Evolutionary conservation across 2,113 vertebrate species (phyloP).

Genomic region (Oophaga pumilio): DNA sequence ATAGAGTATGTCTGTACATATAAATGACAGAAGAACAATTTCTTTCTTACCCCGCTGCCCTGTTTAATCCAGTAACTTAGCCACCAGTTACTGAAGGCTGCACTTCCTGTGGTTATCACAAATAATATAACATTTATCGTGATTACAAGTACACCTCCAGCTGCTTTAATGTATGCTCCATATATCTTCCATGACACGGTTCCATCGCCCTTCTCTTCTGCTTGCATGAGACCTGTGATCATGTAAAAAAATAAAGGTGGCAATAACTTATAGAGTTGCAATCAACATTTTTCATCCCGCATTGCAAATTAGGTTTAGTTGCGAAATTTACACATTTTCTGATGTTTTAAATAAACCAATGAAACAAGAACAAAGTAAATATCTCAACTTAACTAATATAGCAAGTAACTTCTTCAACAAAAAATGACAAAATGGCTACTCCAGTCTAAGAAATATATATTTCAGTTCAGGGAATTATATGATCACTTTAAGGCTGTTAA

Average conservation of each 20-base stretch:
- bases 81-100: conserved; percentile 82
- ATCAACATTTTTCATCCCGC: no score
- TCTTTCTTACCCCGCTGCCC: conserved; percentile 72
- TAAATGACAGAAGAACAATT: not conserved
- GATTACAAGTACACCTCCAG: conserved; percentile 73
- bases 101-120: conserved; percentile 72
- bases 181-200: conserved; percentile 75
- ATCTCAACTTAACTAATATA: no score
- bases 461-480: no score
- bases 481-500: no score
- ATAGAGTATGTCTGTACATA: not conserved
- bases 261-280: not conserved
- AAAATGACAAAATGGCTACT: no score
- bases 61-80: conserved; percentile 77
- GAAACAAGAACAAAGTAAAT: no score
- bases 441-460: no score
- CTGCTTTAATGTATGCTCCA: conserved; percentile 76
- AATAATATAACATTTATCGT: conserved; percentile 73
- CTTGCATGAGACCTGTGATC: conserved; percentile 69
- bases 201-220: conserved; percentile 76
- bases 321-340: no score
- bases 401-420: no score
- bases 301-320: no score
- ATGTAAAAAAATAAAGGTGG: not conserved
- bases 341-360: no score